Evolutionary conservation across 2,797 vertebrate species (phyloP), one percentile per base, ranked within the genome.

Genomic region (Spatula clypeata): DNA sequence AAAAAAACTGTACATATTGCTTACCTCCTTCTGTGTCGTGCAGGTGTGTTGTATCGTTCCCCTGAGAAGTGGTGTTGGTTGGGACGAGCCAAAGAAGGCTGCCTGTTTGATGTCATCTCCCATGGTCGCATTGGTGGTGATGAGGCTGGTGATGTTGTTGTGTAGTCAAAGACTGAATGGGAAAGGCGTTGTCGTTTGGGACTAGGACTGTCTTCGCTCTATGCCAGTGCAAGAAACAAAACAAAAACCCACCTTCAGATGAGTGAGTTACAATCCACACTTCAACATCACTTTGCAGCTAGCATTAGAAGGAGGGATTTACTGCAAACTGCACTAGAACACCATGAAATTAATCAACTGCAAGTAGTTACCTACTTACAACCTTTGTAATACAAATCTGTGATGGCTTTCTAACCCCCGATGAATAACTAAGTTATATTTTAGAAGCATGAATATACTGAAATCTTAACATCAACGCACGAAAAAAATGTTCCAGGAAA

Each of bases 61-160:
- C 99, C 99, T 98, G 99, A 99, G 99, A 99, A 99, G 97, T 99
- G 99, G 95, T 98, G 98, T 85, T 98, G 98, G 96, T 11, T 98
- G 96, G 98, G 96, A 75, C 98, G 98, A 95, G 98, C 98, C 97
- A 99, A 98, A 86, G 98, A 98, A 97, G 99, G 98, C 93, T 99
- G 99, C 97, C 98, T 99, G 91, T 98, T 99, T 93, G 99, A 98
- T 94, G 99, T 98, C 97, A 99, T 99, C 98, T 99, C 99, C 99
- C 99, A 99, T 96, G 99, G 99, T 97, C 99, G 99, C 98, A 99
- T 99, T 97, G 99, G 99, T 74, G 99, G 99, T 66, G 99, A 99
- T 13, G 99, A 99, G 54, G 99, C 98, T 84, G 99, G 99, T 89
- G 99, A 99, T 45, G 97, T 98, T 29, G 98, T 97, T 77, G 99